Percentiles rank a stretch among this genome's conserved stretches.
phyloP scores from a whole-genome alignment of 2,888 invertebrate species.

The Amblyteles armatorius region DNA sequence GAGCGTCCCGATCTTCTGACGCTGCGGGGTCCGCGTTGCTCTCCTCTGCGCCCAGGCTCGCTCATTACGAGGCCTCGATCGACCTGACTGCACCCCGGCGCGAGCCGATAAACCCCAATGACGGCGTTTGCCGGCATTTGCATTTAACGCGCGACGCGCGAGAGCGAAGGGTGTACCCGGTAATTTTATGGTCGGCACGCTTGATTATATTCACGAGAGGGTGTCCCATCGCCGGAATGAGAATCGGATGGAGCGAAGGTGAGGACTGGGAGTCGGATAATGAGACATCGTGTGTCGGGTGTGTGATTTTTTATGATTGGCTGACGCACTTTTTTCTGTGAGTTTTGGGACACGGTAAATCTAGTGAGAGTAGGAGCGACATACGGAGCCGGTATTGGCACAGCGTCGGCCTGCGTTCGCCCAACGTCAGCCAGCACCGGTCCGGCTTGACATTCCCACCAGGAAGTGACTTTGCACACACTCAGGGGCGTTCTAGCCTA shows the following conservation, averaged over 20 bases:
- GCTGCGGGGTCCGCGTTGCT: conserved; percentile 63
- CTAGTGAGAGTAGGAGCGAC: not conserved
- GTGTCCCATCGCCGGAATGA: not conserved
- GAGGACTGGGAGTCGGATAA: conserved; percentile 24
- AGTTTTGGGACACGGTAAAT: not conserved
- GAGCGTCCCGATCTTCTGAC: conserved; percentile 50
- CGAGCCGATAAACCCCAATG: conserved; percentile 10
- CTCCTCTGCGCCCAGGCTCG: conserved; percentile 50
- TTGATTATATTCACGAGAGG: conserved; percentile 29
- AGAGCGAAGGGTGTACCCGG: conserved; percentile 5
- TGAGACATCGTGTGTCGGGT: not conserved
- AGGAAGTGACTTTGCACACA: too few relatives aligned
- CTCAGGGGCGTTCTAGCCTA: too few relatives aligned
- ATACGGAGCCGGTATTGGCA: not conserved
- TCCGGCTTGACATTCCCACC: too few relatives aligned
- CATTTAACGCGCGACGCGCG: conserved; percentile 72
- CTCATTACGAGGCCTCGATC: conserved; percentile 69
- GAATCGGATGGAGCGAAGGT: not conserved
- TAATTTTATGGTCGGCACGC: conserved; percentile 50
- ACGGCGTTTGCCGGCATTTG: conserved; percentile 69
- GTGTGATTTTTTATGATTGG: not conserved
- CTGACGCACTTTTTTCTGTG: not conserved
- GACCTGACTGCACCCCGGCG: conserved; percentile 3
- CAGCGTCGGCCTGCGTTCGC: too few relatives aligned
- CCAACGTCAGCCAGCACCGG: too few relatives aligned